phyloP scores from a whole-genome alignment of 2,888 invertebrate species.

The Pheosia tremula region DNA sequence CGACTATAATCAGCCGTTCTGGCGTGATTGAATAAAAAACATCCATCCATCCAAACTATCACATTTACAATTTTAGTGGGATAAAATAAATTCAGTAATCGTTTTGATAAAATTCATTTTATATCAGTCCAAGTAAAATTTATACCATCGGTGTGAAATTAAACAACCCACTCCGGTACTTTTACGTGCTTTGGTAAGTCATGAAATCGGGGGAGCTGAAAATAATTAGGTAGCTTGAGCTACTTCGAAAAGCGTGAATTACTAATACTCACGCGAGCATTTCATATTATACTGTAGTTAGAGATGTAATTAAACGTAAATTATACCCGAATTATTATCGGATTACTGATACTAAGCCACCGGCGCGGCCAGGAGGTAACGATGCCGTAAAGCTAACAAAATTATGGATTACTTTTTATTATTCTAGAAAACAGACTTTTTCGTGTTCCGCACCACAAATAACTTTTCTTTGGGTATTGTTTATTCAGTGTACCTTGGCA shows the following conservation, averaged over 20 bases:
- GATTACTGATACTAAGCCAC: conserved; percentile 47
- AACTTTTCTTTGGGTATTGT: conserved; percentile 8
- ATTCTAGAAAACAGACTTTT: conserved; percentile 5
- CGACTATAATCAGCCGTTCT: too few species aligned
- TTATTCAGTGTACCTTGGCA: neutral
- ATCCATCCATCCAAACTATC: too few species aligned
- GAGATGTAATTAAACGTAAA: conserved; percentile 71
- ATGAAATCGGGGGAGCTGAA: conserved; percentile 64
- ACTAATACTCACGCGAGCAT: conserved; percentile 69
- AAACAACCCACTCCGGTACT: conserved; percentile 29
- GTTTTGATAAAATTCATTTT: neutral
- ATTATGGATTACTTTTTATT: conserved; percentile 5
- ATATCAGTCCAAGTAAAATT: neutral
- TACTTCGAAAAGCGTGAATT: conserved; percentile 64
- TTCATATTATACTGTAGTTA: conserved; percentile 78
- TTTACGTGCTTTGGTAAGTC: conserved; percentile 54
- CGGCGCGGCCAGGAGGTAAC: conserved; percentile 10
- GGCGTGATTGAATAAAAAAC: too few species aligned
- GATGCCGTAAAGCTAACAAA: conserved; percentile 7
- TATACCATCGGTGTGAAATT: conserved; percentile 19
- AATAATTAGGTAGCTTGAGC: conserved; percentile 64
- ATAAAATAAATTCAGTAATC: neutral
- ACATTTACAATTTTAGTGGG: too few species aligned
- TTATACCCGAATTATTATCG: conserved; percentile 62
- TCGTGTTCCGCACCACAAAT: conserved; percentile 11